Base-by-base conservation (phyloP, 64 coral and sea anemone genomes). In the Pocillopora damicornis region DNA sequence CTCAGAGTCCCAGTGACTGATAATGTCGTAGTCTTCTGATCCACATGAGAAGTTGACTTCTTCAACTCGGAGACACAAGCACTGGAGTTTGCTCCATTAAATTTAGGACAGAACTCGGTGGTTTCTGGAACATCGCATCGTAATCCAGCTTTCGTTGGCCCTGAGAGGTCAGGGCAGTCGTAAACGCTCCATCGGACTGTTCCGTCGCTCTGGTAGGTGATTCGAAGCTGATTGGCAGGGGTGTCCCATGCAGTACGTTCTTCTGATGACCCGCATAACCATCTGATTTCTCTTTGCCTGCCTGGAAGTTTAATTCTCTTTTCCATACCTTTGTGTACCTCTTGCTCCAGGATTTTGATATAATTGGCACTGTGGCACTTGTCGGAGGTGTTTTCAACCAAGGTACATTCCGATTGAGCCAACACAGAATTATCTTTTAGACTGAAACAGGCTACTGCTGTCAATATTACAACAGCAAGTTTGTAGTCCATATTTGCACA, bases 31-130 rank as follows among this genome's bases (percentile, higher is more conserved):
- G 87, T 89, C 37, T 79, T 89, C 61, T 76, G 75, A 20, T 57
- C n/a, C 58, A 35, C 63, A 9, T 67, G 13, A 1, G 75, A 79
- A 30, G 76, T 37, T 58, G 87, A 89, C 14, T 23, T 89, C 76
- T 79, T 79, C 22, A 89, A 58, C 76, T 89, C 87, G 69, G 69
- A 89, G 1, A 89, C 87, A 58, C 87, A 89, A 30, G 76, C 87
- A 20, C 61, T 66, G 16, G 87, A 89, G 51, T 89, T 68, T 8
- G 20, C 78, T 9, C 67, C 76, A 22, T 61, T 59, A 60, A 79
- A 79, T 15, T 89, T 89, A 26, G 87, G 87, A 35, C 87, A 89
- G 62, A 57, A 66, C 51, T 63, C 76, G 9, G 87, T 79, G 18
- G 57, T 79, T 79, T 89, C 87, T 57, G 75, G 75, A 13, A 89